Evolutionary conservation across 2,888 invertebrate species (phyloP).

Genomic region (Eudemis profundana): DNA sequence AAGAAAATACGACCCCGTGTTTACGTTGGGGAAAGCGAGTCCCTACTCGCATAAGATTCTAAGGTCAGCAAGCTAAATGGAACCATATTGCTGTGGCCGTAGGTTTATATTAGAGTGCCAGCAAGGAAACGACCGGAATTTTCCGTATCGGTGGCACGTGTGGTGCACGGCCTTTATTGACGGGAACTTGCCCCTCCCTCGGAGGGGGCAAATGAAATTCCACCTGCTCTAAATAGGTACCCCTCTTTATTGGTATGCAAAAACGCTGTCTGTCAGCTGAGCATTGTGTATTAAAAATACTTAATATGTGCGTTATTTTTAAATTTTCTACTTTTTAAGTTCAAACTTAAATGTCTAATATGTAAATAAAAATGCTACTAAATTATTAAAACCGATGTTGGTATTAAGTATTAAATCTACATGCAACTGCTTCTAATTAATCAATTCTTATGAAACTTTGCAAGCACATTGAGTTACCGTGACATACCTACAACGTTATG

Average conservation of each 20-base stretch:
- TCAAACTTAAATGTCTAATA: no score
- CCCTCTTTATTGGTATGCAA: conserved; percentile 68
- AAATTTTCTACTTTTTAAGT: neutral
- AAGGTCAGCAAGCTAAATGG: conserved; percentile 49
- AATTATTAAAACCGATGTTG: no score
- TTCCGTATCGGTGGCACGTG: conserved; percentile 79
- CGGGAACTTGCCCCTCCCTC: conserved; percentile 70
- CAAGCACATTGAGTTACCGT: no score
- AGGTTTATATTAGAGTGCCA: conserved; percentile 46
- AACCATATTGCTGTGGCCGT: conserved; percentile 48
- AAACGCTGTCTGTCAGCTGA: conserved; percentile 55
- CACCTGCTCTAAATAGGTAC: conserved; percentile 76
- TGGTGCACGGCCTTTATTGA: conserved; percentile 81
- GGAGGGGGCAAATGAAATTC: conserved; percentile 70
- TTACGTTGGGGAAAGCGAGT: conserved; percentile 76
- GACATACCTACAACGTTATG: no score
- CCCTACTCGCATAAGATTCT: conserved; percentile 73
- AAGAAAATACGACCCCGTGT: conserved; percentile 72
- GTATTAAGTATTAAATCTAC: no score
- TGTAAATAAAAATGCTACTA: no score
- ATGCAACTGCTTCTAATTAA: no score
- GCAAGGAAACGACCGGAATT: conserved; percentile 61
- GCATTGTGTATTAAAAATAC: conserved; percentile 48
- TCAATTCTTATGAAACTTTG: no score
- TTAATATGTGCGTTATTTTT: conserved; percentile 1